A percentile compares a stretch with the other conserved stretches of the same genome.
Conservation (phyloP, 2,888 invertebrate species). For the Capitulum mitella region DNA sequence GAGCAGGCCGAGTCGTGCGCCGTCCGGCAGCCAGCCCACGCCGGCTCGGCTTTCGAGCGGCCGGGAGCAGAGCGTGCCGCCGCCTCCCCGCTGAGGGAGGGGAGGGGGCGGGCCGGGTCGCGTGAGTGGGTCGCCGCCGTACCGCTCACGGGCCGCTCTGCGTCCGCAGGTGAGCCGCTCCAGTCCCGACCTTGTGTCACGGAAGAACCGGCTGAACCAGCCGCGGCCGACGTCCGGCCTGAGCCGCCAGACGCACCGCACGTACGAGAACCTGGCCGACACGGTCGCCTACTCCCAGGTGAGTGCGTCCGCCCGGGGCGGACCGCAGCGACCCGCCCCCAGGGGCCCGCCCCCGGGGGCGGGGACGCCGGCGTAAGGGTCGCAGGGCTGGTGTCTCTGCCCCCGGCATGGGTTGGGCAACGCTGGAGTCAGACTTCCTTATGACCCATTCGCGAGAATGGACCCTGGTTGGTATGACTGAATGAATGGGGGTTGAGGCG, state of each 20-base stretch:
- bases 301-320: too few species aligned
- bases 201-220: constrained; percentile 49
- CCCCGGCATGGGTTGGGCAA: background rate
- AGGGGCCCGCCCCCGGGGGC: background rate
- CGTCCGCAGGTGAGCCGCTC: constrained; percentile 50
- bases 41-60: background rate
- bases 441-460: too few species aligned
- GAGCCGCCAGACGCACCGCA: background rate
- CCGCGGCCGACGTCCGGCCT: background rate
- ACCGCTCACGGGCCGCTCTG: background rate
- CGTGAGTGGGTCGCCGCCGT: background rate
- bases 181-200: constrained; percentile 68
- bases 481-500: too few species aligned
- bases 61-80: background rate
- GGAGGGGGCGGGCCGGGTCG: background rate
- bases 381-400: background rate
- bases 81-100: too few species aligned
- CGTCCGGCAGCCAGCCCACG: background rate
- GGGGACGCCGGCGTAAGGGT: background rate
- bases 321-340: background rate
- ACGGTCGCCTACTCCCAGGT: background rate
- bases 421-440: too few species aligned
- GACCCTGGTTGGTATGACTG: too few species aligned
- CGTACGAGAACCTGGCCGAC: constrained; percentile 20
- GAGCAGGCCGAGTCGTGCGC: too few species aligned